phyloP scores from a whole-genome alignment of 1,140 invertebrate genomes.

The Calliphora vicina region DNA sequence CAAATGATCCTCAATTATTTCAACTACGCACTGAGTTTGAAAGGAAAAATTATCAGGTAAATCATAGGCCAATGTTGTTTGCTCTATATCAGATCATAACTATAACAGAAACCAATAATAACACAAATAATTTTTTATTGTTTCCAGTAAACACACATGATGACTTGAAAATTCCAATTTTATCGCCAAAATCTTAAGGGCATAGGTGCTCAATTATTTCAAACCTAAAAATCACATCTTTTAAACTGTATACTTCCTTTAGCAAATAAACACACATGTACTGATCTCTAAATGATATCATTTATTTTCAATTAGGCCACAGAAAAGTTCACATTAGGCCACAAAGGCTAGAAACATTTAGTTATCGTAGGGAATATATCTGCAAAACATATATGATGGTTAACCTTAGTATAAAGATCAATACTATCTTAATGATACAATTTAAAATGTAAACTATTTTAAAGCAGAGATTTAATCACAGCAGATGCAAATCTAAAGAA shows the following conservation, averaged over 20 bases:
- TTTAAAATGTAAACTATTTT: background rate
- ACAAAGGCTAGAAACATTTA: background rate
- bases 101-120: too few species aligned
- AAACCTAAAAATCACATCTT: background rate
- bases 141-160: background rate
- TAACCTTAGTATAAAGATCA: background rate
- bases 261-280: background rate
- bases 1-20: too few species aligned
- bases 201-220: background rate
- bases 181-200: background rate
- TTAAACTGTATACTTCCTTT: background rate
- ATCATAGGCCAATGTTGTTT: too few species aligned
- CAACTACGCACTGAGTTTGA: too few species aligned
- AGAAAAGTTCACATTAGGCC: conserved; percentile 20
- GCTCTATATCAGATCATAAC: too few species aligned
- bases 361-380: background rate
- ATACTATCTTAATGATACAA: background rate
- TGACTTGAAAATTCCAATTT: background rate
- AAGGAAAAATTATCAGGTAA: too few species aligned
- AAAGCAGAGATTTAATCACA: background rate
- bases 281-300: background rate
- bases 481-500: conserved; percentile 1
- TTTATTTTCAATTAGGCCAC: background rate
- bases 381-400: background rate
- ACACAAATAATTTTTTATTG: too few species aligned